Conservation (phyloP, 2,888 invertebrate species). For the Euplexia lucipara region DNA sequence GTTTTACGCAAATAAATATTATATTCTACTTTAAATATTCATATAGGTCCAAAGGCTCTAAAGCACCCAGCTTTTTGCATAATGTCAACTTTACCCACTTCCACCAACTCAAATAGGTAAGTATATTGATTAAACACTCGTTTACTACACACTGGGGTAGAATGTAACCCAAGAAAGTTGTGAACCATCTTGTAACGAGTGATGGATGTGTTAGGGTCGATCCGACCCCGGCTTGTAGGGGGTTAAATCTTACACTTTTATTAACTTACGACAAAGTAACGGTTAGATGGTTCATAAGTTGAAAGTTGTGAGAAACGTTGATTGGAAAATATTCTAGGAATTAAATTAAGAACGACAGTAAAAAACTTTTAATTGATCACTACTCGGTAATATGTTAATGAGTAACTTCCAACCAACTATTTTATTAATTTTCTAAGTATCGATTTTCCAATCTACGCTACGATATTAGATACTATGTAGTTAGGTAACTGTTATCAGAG, state of each 20-base stretch:
- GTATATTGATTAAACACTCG: slow-evolving; percentile 40
- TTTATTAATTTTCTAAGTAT: too few relatives aligned
- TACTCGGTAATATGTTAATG: neutral
- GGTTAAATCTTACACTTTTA: slow-evolving; percentile 45
- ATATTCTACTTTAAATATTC: too few relatives aligned
- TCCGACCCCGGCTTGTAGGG: slow-evolving; percentile 5
- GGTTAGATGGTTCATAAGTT: slow-evolving; percentile 12
- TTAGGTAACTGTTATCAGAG: too few relatives aligned
- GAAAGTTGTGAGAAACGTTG: slow-evolving; percentile 15
- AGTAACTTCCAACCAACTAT: too few relatives aligned
- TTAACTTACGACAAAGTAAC: slow-evolving; percentile 36
- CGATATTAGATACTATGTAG: too few relatives aligned
- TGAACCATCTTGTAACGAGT: slow-evolving; percentile 35
- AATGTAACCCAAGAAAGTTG: slow-evolving; percentile 42
- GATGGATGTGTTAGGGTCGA: slow-evolving; percentile 44
- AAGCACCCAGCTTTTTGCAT: neutral
- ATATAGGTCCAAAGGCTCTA: too few relatives aligned
- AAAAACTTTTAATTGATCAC: neutral
- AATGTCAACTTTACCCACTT: neutral
- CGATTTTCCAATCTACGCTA: neutral
- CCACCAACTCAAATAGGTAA: neutral
- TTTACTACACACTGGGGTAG: slow-evolving; percentile 21
- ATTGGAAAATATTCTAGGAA: slow-evolving; percentile 9
- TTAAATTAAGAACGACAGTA: neutral
- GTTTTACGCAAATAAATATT: too few relatives aligned